Conservation (phyloP, 2,888 invertebrate genomes). For the Leucophenga montana region DNA sequence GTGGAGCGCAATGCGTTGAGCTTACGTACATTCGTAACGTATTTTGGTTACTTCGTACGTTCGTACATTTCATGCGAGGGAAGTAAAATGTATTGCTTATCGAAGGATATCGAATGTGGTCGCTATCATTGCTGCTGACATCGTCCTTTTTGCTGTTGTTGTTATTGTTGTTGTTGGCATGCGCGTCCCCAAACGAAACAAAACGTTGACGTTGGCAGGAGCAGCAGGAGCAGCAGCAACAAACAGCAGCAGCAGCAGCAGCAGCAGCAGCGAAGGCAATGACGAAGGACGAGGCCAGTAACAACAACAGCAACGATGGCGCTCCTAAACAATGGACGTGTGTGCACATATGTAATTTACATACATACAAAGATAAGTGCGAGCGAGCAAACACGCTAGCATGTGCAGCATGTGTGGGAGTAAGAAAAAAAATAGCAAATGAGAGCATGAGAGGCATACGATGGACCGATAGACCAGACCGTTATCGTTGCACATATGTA, state of each 20-base stretch:
- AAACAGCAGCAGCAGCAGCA: neutral
- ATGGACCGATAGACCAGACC: slow-evolving; percentile 1
- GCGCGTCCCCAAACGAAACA: neutral
- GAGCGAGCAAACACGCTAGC: neutral
- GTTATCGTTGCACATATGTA: too few relatives aligned
- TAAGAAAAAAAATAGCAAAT: neutral
- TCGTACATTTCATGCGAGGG: slow-evolving; percentile 47
- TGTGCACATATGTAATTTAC: neutral
- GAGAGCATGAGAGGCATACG: neutral
- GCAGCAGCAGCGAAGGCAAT: neutral
- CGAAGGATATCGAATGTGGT: slow-evolving; percentile 67
- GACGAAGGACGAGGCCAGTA: too few relatives aligned
- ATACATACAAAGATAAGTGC: neutral
- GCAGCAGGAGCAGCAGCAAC: neutral
- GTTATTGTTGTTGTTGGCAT: neutral
- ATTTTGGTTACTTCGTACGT: too few relatives aligned
- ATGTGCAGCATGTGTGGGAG: neutral
- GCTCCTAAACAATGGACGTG: slow-evolving; percentile 18
- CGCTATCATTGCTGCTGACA: slow-evolving; percentile 23
- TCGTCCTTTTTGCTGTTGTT: slow-evolving; percentile 29
- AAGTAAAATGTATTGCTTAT: slow-evolving; percentile 67
- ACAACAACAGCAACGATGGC: neutral
- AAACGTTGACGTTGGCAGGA: neutral
- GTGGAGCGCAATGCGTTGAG: neutral
- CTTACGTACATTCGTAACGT: neutral